Evolutionary conservation across 2,113 vertebrate species (phyloP).

Genomic region (Spermophilus dauricus): DNA sequence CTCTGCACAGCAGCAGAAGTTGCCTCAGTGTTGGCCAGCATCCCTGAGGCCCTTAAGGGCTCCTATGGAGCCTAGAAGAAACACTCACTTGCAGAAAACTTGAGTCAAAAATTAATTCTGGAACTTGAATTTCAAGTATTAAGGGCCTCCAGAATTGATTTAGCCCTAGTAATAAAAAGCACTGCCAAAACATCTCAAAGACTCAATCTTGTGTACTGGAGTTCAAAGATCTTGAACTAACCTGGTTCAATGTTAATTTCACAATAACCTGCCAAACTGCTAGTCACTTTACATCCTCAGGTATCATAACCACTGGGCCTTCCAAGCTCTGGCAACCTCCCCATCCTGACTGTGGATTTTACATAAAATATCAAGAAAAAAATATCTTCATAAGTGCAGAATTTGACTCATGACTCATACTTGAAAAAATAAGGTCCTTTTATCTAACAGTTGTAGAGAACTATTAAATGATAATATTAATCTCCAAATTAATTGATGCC

Average conservation of each 20-base stretch:
- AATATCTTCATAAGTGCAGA: conserved; percentile 33
- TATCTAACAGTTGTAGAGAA: conserved; percentile 33
- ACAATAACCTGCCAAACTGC: conserved; percentile 78
- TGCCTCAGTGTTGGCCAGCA: conserved; percentile 43
- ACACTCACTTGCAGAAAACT: conserved; percentile 71
- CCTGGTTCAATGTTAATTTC: conserved; percentile 73
- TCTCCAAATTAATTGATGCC: conserved; percentile 7
- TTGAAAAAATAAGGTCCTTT: background rate
- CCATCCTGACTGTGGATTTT: conserved; percentile 59
- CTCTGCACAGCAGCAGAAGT: conserved; percentile 66
- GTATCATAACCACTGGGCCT: conserved; percentile 78
- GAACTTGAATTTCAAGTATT: conserved; percentile 71
- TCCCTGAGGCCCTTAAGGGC: conserved; percentile 13
- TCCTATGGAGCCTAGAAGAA: conserved; percentile 67
- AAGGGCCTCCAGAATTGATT: conserved; percentile 71
- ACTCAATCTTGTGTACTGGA: conserved; percentile 77
- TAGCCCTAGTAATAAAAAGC: conserved; percentile 72
- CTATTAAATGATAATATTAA: conserved; percentile 29
- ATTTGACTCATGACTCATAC: conserved; percentile 42
- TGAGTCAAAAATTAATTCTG: conserved; percentile 68
- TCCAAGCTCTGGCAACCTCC: conserved; percentile 62
- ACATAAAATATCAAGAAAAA: conserved; percentile 59
- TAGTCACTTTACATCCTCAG: conserved; percentile 85
- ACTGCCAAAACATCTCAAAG: conserved; percentile 83
- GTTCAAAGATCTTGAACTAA: conserved; percentile 79